Conservation (phyloP, 2,113 vertebrate genomes). For the Lepus americanus region DNA sequence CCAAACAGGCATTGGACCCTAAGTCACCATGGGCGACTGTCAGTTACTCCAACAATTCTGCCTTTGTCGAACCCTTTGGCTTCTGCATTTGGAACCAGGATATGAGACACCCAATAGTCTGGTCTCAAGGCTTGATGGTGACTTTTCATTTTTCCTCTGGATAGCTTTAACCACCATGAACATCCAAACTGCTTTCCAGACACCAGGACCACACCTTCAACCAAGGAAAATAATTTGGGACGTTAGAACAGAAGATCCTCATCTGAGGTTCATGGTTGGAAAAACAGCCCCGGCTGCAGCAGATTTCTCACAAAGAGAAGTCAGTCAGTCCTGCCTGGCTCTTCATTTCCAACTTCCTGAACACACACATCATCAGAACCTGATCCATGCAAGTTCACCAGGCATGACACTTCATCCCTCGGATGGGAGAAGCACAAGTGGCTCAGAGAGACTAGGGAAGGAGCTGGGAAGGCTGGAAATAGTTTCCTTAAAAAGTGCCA, state of each 20-base stretch:
- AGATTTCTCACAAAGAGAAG: constrained; percentile 59
- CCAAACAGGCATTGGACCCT: background rate
- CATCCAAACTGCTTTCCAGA: constrained; percentile 66
- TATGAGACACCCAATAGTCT: constrained; percentile 58
- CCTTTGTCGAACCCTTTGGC: constrained; percentile 14
- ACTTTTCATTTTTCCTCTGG: constrained; percentile 47
- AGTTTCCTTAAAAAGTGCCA: constrained; percentile 67
- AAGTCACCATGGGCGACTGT: background rate
- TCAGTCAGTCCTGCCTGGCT: constrained; percentile 65
- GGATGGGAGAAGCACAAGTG: constrained; percentile 75
- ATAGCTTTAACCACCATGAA: background rate
- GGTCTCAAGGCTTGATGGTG: background rate
- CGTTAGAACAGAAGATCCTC: background rate
- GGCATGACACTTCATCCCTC: constrained; percentile 83
- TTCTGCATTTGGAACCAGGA: constrained; percentile 57
- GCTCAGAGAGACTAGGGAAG: constrained; percentile 73
- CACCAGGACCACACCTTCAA: background rate
- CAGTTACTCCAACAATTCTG: background rate
- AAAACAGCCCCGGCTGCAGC: constrained; percentile 42
- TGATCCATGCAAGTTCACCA: constrained; percentile 71
- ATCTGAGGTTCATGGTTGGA: background rate
- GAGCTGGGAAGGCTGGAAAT: constrained; percentile 75
- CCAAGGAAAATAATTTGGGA: background rate
- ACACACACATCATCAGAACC: constrained; percentile 81
- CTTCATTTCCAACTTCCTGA: constrained; percentile 81